Percentiles rank a stretch among this genome's conserved stretches.
Evolutionary conservation across 2,888 invertebrate genomes (phyloP).

Genomic region (Trichogramma dendrolimi): DNA sequence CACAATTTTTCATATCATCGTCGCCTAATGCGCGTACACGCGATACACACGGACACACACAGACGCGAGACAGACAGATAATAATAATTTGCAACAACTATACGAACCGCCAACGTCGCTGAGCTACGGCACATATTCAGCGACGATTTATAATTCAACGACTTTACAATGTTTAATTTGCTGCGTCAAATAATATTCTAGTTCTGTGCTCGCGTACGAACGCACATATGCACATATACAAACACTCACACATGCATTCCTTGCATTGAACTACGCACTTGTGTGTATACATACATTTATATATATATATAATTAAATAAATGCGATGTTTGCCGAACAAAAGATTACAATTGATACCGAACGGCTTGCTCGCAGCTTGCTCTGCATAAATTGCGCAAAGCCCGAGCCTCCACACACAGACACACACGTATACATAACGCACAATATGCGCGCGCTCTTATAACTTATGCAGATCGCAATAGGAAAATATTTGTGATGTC

Average conservation of each 20-base stretch:
- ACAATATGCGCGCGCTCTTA: constrained; percentile 8
- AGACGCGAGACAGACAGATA: constrained; percentile 12
- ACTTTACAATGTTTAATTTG: constrained; percentile 27
- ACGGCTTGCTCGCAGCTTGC: background rate
- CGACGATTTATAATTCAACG: background rate
- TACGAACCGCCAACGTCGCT: constrained; percentile 11
- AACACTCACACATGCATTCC: too few relatives aligned
- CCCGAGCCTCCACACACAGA: too few relatives aligned
- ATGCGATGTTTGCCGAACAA: constrained; percentile 15
- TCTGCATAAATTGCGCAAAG: too few relatives aligned
- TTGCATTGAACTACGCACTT: too few relatives aligned
- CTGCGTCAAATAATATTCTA: constrained; percentile 21
- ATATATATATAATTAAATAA: too few relatives aligned
- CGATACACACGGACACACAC: background rate
- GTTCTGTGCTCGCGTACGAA: background rate
- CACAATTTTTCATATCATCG: constrained; percentile 20
- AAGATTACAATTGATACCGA: constrained; percentile 17
- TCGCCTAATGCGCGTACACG: background rate
- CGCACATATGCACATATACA: too few relatives aligned
- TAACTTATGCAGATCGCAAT: background rate
- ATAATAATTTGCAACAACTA: constrained; percentile 21
- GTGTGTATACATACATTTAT: too few relatives aligned
- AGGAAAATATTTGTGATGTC: constrained; percentile 21
- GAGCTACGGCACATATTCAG: background rate
- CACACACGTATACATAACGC: background rate